These are phyloP conservation scores for Trachurus trachurus DNA, from an alignment of 2,797 vertebrate genomes.

Conservation along the genomic window DNA sequence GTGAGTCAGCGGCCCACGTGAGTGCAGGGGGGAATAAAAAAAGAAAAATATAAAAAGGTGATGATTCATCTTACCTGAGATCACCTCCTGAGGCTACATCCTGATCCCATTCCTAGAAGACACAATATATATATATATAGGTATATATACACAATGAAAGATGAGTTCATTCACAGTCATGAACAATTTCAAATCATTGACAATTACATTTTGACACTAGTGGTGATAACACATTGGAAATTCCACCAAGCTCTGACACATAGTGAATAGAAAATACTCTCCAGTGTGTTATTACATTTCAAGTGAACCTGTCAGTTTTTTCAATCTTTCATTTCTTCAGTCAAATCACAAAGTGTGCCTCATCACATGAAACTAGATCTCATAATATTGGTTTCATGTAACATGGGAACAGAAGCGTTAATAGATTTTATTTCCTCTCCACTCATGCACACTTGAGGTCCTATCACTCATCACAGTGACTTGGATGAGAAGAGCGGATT, in stretches of 20 bases:
- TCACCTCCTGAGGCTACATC: not conserved
- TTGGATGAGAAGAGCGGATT: slow-evolving; percentile 57
- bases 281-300: not conserved
- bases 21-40: not conserved
- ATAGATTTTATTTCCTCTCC: slow-evolving; percentile 2
- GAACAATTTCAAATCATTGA: slow-evolving; percentile 8
- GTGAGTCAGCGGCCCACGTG: slow-evolving; percentile 53
- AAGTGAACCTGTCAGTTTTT: slow-evolving; percentile 1
- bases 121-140: slow-evolving; percentile 13
- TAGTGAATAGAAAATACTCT: not conserved
- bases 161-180: slow-evolving; percentile 6
- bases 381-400: slow-evolving; percentile 29
- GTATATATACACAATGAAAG: not conserved
- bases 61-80: slow-evolving; percentile 64
- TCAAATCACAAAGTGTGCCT: slow-evolving; percentile 17
- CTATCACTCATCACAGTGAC: slow-evolving; percentile 62
- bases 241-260: slow-evolving; percentile 38
- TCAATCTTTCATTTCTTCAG: not conserved
- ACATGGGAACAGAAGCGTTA: slow-evolving; percentile 32
- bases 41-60: slow-evolving; percentile 1
- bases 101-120: slow-evolving; percentile 56
- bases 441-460: slow-evolving; percentile 12
- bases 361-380: slow-evolving; percentile 29
- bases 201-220: slow-evolving; percentile 15
- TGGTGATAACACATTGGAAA: slow-evolving; percentile 29